A percentile compares a stretch with the other conserved stretches of the same genome.
Conservation (phyloP, 2,113 vertebrate species). For the Lampris incognitus region DNA sequence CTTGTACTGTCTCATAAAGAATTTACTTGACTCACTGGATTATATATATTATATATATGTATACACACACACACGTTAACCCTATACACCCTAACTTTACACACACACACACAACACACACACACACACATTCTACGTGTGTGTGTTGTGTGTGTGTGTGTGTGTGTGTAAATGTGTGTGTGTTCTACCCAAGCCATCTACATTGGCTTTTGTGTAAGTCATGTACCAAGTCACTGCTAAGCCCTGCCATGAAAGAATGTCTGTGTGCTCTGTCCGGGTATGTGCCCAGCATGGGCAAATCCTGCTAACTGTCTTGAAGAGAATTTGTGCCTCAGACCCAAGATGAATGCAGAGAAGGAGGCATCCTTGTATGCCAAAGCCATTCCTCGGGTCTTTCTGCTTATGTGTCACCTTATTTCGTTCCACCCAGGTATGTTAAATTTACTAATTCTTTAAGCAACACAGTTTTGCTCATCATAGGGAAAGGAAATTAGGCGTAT, state of each 20-base stretch:
- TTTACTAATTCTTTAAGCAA: neutral
- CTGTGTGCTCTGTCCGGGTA: conserved; percentile 84
- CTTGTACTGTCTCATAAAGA: no score
- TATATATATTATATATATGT: neutral
- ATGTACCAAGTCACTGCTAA: conserved; percentile 83
- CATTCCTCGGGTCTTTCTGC: conserved; percentile 67
- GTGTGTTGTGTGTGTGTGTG: no score
- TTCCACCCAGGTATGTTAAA: conserved; percentile 84
- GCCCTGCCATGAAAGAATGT: conserved; percentile 79
- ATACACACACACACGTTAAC: conserved; percentile 40
- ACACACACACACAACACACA: neutral
- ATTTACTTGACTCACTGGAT: no score
- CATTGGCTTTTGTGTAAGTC: conserved; percentile 61
- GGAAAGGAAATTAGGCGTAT: neutral
- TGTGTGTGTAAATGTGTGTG: neutral
- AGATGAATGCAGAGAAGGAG: conserved; percentile 88
- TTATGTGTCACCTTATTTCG: conserved; percentile 78
- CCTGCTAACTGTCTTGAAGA: conserved; percentile 86
- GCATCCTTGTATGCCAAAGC: conserved; percentile 73
- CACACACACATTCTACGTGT: no score
- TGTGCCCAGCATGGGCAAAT: conserved; percentile 86
- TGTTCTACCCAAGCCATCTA: conserved; percentile 45
- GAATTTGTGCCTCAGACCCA: conserved; percentile 83
- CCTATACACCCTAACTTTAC: conserved; percentile 10
- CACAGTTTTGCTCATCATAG: neutral